Percentiles rank a stretch among this genome's conserved stretches.
Conservation (phyloP, 2,888 invertebrate species). For the Agonopterix heracliana region DNA sequence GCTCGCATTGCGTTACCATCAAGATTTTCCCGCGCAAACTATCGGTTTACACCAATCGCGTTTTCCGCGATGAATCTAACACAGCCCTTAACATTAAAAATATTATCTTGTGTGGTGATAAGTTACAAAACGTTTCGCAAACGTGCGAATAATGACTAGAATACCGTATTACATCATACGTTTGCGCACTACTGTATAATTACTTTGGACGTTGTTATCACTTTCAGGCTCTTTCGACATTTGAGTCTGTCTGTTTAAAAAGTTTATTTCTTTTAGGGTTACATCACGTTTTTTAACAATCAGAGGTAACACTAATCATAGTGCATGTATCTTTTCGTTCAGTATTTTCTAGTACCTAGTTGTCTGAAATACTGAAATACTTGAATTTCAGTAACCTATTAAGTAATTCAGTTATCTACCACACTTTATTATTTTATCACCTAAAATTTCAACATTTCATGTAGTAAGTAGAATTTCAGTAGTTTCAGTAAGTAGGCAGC, state of each 20-base stretch:
- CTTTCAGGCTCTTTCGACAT: slow-evolving; percentile 1
- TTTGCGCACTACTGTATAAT: slow-evolving; percentile 5
- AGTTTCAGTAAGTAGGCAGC: too few species aligned
- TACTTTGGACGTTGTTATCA: slow-evolving; percentile 5
- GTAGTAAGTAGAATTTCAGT: too few species aligned
- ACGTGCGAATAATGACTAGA: neutral
- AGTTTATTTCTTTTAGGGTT: neutral
- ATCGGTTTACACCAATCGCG: slow-evolving; percentile 2
- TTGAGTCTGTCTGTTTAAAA: slow-evolving; percentile 2
- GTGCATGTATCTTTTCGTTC: too few species aligned
- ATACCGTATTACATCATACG: slow-evolving; percentile 5
- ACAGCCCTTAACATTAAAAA: neutral
- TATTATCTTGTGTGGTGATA: neutral
- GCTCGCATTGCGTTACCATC: slow-evolving; percentile 11
- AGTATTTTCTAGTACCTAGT: too few species aligned
- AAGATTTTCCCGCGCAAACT: slow-evolving; percentile 19
- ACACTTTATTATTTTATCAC: too few species aligned
- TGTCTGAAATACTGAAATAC: too few species aligned
- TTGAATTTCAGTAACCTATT: too few species aligned
- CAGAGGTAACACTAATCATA: too few species aligned
- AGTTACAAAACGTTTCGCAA: neutral
- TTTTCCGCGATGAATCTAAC: neutral
- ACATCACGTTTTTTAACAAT: too few species aligned
- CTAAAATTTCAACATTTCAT: too few species aligned
- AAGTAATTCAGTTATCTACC: too few species aligned